phyloP scores from a whole-genome alignment of 2,888 invertebrate genomes.

The Pammene fasciana region DNA sequence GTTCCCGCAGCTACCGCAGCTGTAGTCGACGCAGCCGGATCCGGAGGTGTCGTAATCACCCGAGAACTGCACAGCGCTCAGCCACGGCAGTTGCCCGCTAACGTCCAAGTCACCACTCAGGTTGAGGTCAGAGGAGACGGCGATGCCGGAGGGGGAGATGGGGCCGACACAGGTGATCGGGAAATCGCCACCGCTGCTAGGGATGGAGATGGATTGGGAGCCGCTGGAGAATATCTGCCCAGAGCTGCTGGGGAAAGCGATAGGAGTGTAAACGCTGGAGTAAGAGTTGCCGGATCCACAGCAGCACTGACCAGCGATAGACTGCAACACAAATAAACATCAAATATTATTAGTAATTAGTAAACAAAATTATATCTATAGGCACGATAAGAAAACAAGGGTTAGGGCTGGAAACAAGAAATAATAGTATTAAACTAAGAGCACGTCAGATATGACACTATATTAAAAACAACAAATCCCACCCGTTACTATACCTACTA shows the following conservation, averaged over 20 bases:
- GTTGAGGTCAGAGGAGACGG: constrained; percentile 51
- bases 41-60: constrained; percentile 54
- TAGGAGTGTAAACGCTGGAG: no score
- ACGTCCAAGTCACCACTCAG: constrained; percentile 50
- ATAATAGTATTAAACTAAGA: no score
- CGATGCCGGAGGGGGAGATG: constrained; percentile 55
- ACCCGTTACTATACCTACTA: no score
- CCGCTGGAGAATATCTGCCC: no score
- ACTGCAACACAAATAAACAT: constrained; percentile 44
- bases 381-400: no score
- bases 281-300: no score
- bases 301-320: constrained; percentile 44
- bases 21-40: constrained; percentile 55
- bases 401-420: no score
- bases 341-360: not conserved
- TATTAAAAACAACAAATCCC: no score
- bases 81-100: constrained; percentile 51
- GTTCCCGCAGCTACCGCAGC: constrained; percentile 55
- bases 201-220: constrained; percentile 18
- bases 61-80: constrained; percentile 50
- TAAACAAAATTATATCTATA: no score
- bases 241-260: no score
- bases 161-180: constrained; percentile 52
- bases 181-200: constrained; percentile 49
- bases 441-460: no score